These are phyloP conservation scores for Tyria jacobaeae DNA, from an alignment of 2,888 invertebrate species.

Conservation along the genomic window DNA sequence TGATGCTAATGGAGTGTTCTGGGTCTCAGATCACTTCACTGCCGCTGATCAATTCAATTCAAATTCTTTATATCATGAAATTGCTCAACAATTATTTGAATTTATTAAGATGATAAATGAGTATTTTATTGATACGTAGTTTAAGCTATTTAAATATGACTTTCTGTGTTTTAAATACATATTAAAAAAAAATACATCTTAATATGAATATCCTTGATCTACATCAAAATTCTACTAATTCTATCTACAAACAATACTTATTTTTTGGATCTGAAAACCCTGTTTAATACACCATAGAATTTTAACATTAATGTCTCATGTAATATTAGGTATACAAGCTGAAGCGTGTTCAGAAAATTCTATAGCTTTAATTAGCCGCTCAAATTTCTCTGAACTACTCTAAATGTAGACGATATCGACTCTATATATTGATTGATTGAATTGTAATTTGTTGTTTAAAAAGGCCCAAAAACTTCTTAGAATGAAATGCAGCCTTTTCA, in stretches of 20 bases:
- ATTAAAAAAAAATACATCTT: neutral
- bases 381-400: neutral
- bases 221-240: too few relatives aligned
- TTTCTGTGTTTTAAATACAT: too few relatives aligned
- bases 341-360: neutral
- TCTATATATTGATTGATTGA: neutral
- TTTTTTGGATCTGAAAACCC: neutral
- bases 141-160: too few relatives aligned
- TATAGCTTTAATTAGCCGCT: neutral
- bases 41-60: too few relatives aligned
- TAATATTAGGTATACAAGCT: neutral
- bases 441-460: neutral
- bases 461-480: neutral
- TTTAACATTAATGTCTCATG: too few relatives aligned
- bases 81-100: too few relatives aligned
- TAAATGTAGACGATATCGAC: neutral
- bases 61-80: too few relatives aligned
- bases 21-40: too few relatives aligned
- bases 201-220: neutral
- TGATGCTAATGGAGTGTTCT: too few relatives aligned
- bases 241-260: neutral
- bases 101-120: too few relatives aligned
- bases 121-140: neutral
- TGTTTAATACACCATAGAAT: too few relatives aligned
- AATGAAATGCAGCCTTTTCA: conserved; percentile 45